Percentiles rank a stretch among this genome's conserved stretches.
Evolutionary conservation across 2,113 vertebrate species (phyloP).

Genomic region (Indri indri): DNA sequence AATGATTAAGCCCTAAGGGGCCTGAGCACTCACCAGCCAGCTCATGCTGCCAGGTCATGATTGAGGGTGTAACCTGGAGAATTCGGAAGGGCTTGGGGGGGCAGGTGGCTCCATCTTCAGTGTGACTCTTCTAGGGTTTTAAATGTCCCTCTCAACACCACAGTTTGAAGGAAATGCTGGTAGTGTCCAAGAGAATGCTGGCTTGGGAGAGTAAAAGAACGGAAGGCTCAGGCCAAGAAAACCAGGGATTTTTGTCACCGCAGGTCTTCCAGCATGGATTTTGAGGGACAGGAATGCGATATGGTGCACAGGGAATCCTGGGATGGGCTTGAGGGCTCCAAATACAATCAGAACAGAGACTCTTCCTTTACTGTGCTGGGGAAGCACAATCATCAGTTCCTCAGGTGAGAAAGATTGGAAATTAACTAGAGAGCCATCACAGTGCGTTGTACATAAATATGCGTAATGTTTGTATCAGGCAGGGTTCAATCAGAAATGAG

Average conservation of each 20-base stretch:
- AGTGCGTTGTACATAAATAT: not conserved
- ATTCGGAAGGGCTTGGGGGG: not conserved
- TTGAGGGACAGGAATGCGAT: not conserved
- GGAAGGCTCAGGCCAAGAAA: not conserved
- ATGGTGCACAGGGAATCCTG: not conserved
- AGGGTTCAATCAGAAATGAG: not conserved
- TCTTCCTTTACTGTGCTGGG: not conserved
- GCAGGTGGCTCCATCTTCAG: not conserved
- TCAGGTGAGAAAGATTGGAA: not conserved
- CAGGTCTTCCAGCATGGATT: not conserved
- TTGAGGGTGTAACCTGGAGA: not conserved
- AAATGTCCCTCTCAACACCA: not conserved
- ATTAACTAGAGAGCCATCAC: not conserved
- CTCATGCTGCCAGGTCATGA: not conserved
- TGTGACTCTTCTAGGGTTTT: not conserved
- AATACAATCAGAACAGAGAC: not conserved
- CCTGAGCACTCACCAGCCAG: not conserved
- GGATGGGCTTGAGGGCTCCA: not conserved
- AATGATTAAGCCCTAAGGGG: not conserved
- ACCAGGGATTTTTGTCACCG: not conserved
- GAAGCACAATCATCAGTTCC: not conserved
- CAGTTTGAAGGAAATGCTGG: not conserved
- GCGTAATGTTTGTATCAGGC: not conserved
- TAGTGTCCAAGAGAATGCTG: not conserved
- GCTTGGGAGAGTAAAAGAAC: not conserved